phyloP scores from a whole-genome alignment of 2,888 invertebrate genomes.

The Caenorhabditis panamensis region DNA sequence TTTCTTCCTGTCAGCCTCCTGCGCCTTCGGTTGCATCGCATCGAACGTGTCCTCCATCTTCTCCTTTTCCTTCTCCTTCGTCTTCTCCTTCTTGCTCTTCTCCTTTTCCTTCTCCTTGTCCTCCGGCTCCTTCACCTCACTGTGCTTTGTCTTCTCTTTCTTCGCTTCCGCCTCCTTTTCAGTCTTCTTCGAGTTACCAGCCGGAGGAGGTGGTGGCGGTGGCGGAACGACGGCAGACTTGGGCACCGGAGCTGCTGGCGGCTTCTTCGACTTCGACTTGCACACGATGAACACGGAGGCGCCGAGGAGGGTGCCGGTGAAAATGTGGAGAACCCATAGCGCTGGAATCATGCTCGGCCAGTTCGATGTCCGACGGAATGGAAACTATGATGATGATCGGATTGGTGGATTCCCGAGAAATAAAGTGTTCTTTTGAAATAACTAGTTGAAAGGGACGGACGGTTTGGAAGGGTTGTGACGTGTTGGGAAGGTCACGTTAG shows the following conservation, averaged over 20 bases:
- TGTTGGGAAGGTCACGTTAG: no score
- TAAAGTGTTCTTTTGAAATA: no score
- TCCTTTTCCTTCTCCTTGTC: constrained; percentile 6
- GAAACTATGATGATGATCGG: no score
- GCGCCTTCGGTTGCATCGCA: constrained; percentile 43
- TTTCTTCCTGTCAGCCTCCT: constrained; percentile 47
- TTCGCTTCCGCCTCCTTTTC: constrained; percentile 9
- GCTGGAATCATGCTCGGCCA: no score
- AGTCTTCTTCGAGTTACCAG: not conserved
- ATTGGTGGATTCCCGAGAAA: no score
- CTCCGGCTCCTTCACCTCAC: constrained; percentile 26
- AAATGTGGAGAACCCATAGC: no score
- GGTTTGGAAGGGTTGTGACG: no score
- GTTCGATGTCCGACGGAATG: no score
- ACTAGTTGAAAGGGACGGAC: no score
- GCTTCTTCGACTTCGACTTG: not conserved
- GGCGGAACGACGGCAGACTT: not conserved
- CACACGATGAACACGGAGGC: not conserved
- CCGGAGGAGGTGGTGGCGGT: constrained; percentile 7
- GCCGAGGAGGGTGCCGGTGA: not conserved
- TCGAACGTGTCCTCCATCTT: constrained; percentile 58
- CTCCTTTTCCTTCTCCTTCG: constrained; percentile 42
- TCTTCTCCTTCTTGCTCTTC: not conserved
- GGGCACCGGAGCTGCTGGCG: not conserved
- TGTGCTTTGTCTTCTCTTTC: constrained; percentile 13